These are phyloP conservation scores for cattle (Bos taurus) DNA, from an alignment of 2,113 vertebrate genomes.

Conservation along the genomic window ARS-UCD2.0 NC_037334.1:50111001-50111500, in stretches of 20 bases:
- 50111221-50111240: not conserved
- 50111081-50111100: not conserved
- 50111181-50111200: not conserved
- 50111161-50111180: not conserved
- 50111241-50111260: not conserved
- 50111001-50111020: not conserved
- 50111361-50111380: not conserved
- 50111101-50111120: not conserved
- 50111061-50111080: not conserved
- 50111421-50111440: not conserved
- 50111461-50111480: not conserved
- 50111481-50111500: not conserved
- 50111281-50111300: not conserved
- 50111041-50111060: not conserved
- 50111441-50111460: not conserved
- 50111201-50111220: not conserved
- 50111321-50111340: not conserved
- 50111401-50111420: not conserved
- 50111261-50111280: not conserved
- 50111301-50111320: not conserved
- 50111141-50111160: not conserved
- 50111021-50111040: not conserved
- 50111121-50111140: not conserved
- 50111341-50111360: not conserved
- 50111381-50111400: not conserved